Base-by-base conservation (phyloP, 2,113 vertebrate species). In the Oreochromis niloticus region DNA sequence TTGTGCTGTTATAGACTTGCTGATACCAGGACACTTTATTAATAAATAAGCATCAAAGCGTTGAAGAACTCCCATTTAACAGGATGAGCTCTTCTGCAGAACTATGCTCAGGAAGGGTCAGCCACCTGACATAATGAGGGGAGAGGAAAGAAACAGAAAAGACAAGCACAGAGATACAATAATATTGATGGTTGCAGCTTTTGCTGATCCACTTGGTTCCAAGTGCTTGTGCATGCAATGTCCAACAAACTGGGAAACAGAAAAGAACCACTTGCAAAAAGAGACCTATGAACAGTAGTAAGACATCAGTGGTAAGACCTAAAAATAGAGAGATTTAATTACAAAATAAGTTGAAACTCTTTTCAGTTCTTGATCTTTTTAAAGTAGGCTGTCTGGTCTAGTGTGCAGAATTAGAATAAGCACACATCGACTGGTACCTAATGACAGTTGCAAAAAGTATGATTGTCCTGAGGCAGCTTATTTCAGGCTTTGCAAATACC, bases 401-500 rank as follows among this genome's bases (percentile, higher is more conserved):
- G 27, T 78, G 9, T 50, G 9, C 13, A 83, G 59, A 27, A 17
- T 83, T 7, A 82, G 14, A 13, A 83, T 14, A 19, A 54, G 5
- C 7, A 73, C 14, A 59, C 4, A 52, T 41, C n/a, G 4, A 52
- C 8, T 63, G 5, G 55, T 24, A 61, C 14, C 19, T 24, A 17
- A 80, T 30, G 14, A 30, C 9, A 82, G n/a, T 10, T 75, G 3
- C 46, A 61, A 39, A 7, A 81, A 17, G 56, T 80, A 3, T 86
- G 78, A 79, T 24, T 30, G 14, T 75, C 41, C n/a, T 32, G 59
- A 80, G 85, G 36, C 48, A 46, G n/a, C 22, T 78, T 9, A 57
- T 71, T 16, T 73, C 19, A 19, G 9, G 22, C n/a, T 61, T 8
- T 63, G 16, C 27, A 59, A 87, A 86, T 68, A 87, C 52, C 50